Base-by-base conservation (phyloP, 2,797 vertebrate genomes). In the Cyclura pinguis region DNA sequence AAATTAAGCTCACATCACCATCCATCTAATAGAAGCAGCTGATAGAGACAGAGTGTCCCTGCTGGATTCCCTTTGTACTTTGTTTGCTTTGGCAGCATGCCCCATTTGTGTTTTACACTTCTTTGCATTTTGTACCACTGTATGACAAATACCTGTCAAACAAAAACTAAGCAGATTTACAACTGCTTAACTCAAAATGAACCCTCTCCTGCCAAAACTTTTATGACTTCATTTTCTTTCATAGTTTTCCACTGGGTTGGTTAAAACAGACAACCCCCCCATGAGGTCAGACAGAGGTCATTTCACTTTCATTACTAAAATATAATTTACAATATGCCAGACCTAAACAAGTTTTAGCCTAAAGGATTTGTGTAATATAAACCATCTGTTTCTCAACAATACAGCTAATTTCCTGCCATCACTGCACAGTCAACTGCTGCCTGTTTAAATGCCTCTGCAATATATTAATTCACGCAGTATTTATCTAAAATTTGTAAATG, bases 361-460 rank as follows among this genome's bases (percentile, higher is more conserved):
- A 97, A 98, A 97, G 97, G 98, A 97, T 97, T 97, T 97, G 95
- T 94, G 74, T 98, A 99, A 99, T 98, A 94, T 95, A 97, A 99
- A 99, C 97, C 99, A 99, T 98, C 98, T 99, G 98, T 96, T 97
- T 97, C 94, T 97, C 97, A 97, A 98, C 97, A 98, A 98, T 97
- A 97, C 97, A 96, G 97, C 97, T 97, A 97, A 97, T 98, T 98
- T 98, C 97, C 97, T 97, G 95, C 97, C 96, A 89, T 97, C 96
- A 95, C 96, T 64, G 20, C 95, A 89, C 95, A 95, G 95, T 97
- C 96, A 97, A 96, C 96, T 96, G 96, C 95, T 97, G 96, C 95
- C 92, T 96, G 94, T 96, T 97, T 96, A 95, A 97, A 95, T 94
- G 95, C 90, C 93, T 92, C 93, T 90, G 93, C 95, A 93, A 95